Conservation (phyloP, 2,888 invertebrate species). For the Blastobasis adustella region DNA sequence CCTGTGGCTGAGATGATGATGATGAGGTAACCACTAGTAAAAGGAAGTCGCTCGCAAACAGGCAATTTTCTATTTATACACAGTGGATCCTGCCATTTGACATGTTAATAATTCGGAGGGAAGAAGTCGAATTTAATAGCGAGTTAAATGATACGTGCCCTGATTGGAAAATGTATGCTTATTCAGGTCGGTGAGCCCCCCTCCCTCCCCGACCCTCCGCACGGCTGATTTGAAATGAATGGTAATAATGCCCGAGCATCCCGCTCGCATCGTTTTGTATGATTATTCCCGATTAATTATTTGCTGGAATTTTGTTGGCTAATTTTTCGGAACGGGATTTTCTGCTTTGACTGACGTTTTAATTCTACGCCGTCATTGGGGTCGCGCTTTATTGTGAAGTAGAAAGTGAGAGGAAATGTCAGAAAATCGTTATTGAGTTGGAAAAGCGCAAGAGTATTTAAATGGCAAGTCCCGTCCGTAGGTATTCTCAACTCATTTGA, state of each 20-base stretch:
- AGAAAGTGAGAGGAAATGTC: too few species aligned
- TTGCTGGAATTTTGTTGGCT: conserved; percentile 71
- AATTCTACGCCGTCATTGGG: conserved; percentile 60
- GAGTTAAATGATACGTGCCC: conserved; percentile 74
- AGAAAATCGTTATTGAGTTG: too few species aligned
- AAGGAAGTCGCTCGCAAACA: conserved; percentile 27
- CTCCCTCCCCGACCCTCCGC: conserved; percentile 55
- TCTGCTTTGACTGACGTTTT: conserved; percentile 72
- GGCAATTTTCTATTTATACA: conserved; percentile 31
- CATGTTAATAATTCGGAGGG: conserved; percentile 70
- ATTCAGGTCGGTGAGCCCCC: conserved; percentile 61
- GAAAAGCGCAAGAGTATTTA: too few species aligned
- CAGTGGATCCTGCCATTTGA: conserved; percentile 46
- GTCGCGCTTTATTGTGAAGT: conserved; percentile 15
- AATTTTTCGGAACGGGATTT: conserved; percentile 72
- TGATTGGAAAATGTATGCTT: conserved; percentile 75
- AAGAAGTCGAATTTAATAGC: conserved; percentile 74
- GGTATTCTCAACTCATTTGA: too few species aligned
- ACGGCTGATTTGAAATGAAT: conserved; percentile 74
- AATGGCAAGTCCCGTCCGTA: too few species aligned
- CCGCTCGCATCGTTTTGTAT: conserved; percentile 73
- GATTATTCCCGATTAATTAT: conserved; percentile 76
- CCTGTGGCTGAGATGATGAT: conserved; percentile 18
- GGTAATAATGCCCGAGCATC: conserved; percentile 71
- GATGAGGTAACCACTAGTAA: conserved; percentile 25